Conservation (phyloP, 2,888 invertebrate species). For the Mythimna pallens region DNA sequence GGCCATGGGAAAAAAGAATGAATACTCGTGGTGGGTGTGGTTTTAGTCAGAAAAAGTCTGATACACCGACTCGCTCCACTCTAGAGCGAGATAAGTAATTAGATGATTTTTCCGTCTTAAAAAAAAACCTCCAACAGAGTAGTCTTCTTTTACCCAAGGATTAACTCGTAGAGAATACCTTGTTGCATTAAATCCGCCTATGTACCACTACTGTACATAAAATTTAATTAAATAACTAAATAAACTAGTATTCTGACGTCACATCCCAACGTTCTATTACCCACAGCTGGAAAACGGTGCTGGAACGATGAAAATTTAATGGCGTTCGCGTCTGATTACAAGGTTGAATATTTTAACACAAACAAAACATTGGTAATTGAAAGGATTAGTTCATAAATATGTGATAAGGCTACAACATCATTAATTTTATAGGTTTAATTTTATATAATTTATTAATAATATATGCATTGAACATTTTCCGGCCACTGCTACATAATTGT, state of each 20-base stretch:
- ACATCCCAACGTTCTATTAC: slow-evolving; percentile 40
- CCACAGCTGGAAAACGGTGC: slow-evolving; percentile 38
- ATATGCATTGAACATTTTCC: not conserved
- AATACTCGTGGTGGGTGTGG: too few relatives aligned
- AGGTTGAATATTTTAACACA: slow-evolving; percentile 53
- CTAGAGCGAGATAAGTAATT: too few relatives aligned
- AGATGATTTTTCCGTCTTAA: too few relatives aligned
- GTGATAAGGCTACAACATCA: slow-evolving; percentile 14
- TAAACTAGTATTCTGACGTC: slow-evolving; percentile 39
- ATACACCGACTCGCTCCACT: too few relatives aligned
- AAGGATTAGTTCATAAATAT: slow-evolving; percentile 57
- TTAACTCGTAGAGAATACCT: too few relatives aligned
- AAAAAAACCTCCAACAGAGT: too few relatives aligned
- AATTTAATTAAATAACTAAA: not conserved
- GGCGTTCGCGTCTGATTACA: slow-evolving; percentile 55
- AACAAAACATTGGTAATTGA: slow-evolving; percentile 55
- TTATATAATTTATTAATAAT: not conserved
- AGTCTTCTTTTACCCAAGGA: too few relatives aligned
- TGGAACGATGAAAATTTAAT: slow-evolving; percentile 58
- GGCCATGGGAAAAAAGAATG: too few relatives aligned
- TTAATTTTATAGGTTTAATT: slow-evolving; percentile 22
- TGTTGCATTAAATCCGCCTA: too few relatives aligned
- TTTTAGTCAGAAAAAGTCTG: too few relatives aligned
- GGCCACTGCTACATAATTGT: too few relatives aligned
- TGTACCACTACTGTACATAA: too few relatives aligned